phyloP scores from a whole-genome alignment of 2,113 vertebrate species.

The Melanostigma gelatinosum region DNA sequence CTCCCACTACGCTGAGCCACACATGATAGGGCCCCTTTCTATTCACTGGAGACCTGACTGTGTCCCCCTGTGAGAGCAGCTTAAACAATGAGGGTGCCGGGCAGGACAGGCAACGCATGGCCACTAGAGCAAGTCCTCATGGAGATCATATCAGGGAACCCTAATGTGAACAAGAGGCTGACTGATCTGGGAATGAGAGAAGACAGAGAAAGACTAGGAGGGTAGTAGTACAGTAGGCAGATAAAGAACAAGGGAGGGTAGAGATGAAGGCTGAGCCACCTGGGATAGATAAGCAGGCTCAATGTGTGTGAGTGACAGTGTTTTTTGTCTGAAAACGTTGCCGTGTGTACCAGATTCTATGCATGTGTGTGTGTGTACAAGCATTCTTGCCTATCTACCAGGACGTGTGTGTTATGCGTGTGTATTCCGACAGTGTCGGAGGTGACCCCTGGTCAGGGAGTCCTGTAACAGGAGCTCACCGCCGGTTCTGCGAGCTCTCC shows the following conservation, averaged over 20 bases:
- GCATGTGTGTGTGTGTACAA: not conserved
- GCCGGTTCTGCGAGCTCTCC: slow-evolving; percentile 77
- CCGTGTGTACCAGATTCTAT: not conserved
- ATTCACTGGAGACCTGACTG: slow-evolving; percentile 72
- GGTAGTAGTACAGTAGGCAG: slow-evolving; percentile 64
- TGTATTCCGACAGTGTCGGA: slow-evolving; percentile 67
- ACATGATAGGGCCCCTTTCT: slow-evolving; percentile 76
- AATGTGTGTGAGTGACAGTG: slow-evolving; percentile 42
- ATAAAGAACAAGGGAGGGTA: slow-evolving; percentile 65
- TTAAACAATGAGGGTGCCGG: slow-evolving; percentile 76
- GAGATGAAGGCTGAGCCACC: slow-evolving; percentile 66
- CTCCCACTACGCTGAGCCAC: slow-evolving; percentile 66
- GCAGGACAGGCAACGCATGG: slow-evolving; percentile 80
- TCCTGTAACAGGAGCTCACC: slow-evolving; percentile 85
- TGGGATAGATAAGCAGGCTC: slow-evolving; percentile 68
- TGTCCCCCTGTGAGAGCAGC: slow-evolving; percentile 67
- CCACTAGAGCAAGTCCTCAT: slow-evolving; percentile 78
- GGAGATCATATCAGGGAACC: slow-evolving; percentile 83
- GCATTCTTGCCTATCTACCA: slow-evolving; percentile 13
- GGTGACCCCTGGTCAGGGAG: slow-evolving; percentile 82
- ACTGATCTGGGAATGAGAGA: slow-evolving; percentile 77
- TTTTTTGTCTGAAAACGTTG: slow-evolving; percentile 29
- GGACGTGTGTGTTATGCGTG: slow-evolving; percentile 18
- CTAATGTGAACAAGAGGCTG: slow-evolving; percentile 80
- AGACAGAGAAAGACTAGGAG: slow-evolving; percentile 70